These are phyloP conservation scores for Aptenodytes patagonicus DNA, from an alignment of 2,113 vertebrate genomes.

Conservation along the genomic window DNA sequence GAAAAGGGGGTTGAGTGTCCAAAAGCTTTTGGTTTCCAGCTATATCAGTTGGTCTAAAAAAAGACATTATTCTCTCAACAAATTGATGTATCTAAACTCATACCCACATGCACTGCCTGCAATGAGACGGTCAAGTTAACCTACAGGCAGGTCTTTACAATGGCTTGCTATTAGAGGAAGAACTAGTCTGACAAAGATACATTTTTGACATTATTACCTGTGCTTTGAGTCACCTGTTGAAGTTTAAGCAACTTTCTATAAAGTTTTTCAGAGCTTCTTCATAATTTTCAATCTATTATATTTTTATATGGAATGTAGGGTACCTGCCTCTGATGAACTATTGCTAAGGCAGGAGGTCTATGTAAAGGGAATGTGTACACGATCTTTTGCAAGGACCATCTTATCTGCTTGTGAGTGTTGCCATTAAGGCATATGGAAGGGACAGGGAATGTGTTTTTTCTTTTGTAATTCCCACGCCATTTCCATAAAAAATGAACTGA, in stretches of 20 bases:
- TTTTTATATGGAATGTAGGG: background rate
- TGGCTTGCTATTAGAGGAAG: background rate
- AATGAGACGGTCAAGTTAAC: background rate
- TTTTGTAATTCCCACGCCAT: conserved; percentile 29
- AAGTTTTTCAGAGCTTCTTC: background rate
- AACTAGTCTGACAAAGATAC: background rate
- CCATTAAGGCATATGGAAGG: conserved; percentile 3
- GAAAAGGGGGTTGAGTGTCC: background rate
- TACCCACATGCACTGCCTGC: background rate
- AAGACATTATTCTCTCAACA: background rate
- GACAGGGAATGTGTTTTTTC: background rate
- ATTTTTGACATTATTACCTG: background rate
- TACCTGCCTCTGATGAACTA: background rate
- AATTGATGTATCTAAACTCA: background rate
- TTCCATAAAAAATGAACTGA: conserved; percentile 49
- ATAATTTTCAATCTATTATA: background rate
- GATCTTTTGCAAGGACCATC: background rate
- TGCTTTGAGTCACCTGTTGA: background rate
- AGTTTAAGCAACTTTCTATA: background rate
- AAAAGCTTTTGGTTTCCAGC: background rate
- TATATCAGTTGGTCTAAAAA: background rate
- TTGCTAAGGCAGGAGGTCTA: background rate
- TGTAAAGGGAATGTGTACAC: background rate
- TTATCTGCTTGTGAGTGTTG: background rate
- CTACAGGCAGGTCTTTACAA: background rate